Conservation (phyloP, 2,113 vertebrate species). For the Oncorhynchus gorbuscha region DNA sequence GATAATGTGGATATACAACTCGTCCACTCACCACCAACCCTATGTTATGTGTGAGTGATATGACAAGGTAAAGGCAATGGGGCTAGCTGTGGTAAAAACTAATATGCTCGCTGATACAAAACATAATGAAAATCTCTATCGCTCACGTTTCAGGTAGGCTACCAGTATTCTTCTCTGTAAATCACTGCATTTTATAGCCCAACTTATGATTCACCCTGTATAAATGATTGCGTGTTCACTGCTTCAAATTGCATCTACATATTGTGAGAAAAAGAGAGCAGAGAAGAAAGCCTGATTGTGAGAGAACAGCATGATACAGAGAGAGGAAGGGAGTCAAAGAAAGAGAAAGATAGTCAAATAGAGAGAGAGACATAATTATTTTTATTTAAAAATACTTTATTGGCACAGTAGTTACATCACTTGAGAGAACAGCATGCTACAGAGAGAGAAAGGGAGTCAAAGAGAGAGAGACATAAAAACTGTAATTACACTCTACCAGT, state of each 20-base stretch:
- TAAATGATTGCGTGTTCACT: too few species aligned
- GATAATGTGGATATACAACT: conserved; percentile 6
- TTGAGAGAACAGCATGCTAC: too few species aligned
- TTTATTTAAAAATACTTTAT: too few species aligned
- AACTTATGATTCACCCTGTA: too few species aligned
- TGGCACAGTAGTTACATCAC: too few species aligned
- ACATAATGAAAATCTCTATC: background rate
- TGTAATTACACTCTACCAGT: background rate
- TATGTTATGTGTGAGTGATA: background rate
- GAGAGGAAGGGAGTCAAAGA: background rate
- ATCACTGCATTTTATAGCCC: conserved; percentile 8
- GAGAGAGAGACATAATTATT: conserved; percentile 14
- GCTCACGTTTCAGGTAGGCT: background rate
- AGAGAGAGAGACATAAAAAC: background rate
- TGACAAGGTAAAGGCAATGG: background rate
- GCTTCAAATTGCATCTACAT: too few species aligned
- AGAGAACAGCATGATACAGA: conserved; percentile 1
- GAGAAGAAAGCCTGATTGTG: conserved; percentile 33
- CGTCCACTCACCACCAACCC: background rate
- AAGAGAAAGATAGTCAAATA: background rate
- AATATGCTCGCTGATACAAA: background rate
- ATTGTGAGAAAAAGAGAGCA: conserved; percentile 5
- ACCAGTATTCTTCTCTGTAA: background rate
- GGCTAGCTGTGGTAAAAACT: background rate
- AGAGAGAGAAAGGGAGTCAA: too few species aligned